phyloP scores from a whole-genome alignment of 2,113 vertebrate species.

The Halcyon senegalensis region DNA sequence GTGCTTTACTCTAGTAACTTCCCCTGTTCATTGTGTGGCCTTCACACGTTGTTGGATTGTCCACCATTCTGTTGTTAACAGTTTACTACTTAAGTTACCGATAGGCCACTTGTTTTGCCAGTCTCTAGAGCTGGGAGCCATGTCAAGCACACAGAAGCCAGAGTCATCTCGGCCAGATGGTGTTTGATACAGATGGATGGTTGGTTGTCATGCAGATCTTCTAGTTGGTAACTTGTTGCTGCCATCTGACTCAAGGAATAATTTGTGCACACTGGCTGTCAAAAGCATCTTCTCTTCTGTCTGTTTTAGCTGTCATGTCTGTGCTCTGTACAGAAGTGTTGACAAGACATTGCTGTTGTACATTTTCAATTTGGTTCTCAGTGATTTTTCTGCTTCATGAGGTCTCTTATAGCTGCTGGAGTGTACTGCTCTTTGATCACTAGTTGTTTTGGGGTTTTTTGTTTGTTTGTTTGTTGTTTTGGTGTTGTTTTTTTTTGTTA shows the following conservation, averaged over 20 bases:
- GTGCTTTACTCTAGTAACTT: slow-evolving; percentile 3
- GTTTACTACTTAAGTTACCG: slow-evolving; percentile 74
- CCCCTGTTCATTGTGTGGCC: slow-evolving; percentile 40
- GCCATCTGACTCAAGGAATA: slow-evolving; percentile 87
- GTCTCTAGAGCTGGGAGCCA: slow-evolving; percentile 77
- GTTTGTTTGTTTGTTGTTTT: slow-evolving; percentile 13
- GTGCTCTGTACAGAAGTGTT: slow-evolving; percentile 87
- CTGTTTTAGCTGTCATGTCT: slow-evolving; percentile 88
- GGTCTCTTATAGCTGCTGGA: slow-evolving; percentile 75
- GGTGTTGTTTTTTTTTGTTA: neutral
- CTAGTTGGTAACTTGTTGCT: slow-evolving; percentile 87
- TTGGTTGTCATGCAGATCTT: slow-evolving; percentile 86
- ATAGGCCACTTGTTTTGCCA: slow-evolving; percentile 82
- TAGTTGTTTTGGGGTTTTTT: slow-evolving; percentile 27
- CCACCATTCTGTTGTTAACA: slow-evolving; percentile 71
- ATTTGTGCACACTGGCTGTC: slow-evolving; percentile 85
- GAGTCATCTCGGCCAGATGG: slow-evolving; percentile 84
- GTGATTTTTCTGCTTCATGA: slow-evolving; percentile 80
- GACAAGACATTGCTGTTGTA: slow-evolving; percentile 87
- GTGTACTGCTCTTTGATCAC: slow-evolving; percentile 69
- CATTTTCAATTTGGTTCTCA: slow-evolving; percentile 85
- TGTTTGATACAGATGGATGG: slow-evolving; percentile 84
- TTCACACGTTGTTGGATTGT: slow-evolving; percentile 58
- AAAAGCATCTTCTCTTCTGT: slow-evolving; percentile 87
- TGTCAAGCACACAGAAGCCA: slow-evolving; percentile 83